Base-by-base conservation (phyloP, 2,888 invertebrate genomes). In the Limnephilus rhombicus region DNA sequence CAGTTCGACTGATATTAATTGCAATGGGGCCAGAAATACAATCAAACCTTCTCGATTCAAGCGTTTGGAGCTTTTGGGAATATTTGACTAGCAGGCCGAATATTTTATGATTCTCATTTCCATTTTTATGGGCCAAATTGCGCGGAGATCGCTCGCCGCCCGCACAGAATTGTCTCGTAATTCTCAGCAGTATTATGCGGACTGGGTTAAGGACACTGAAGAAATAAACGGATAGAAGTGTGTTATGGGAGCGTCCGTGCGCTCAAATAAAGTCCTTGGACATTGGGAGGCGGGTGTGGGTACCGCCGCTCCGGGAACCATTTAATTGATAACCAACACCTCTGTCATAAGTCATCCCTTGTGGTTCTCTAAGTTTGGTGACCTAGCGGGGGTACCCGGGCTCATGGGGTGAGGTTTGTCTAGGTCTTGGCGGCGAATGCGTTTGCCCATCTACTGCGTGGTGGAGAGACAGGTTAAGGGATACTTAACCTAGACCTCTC, bases 41-140 rank as follows among this genome's bases (percentile, higher is more conserved):
- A 68, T 68, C 68, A n/a, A n/a, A 24, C 68, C 68, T 49, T 49
- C 45, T 86, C 49, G 24, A 86, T 49, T 49, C 80, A 80, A 89
- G 86, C 91, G 86, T 91, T 80, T 86, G 86, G 81, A 81, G 37
- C 91, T 45, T 86, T 91, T 37, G 80, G 49, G 80, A 91, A 86
- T 91, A 85, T 91, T 91, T 86, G 86, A 80, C 80, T 91, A 45
- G 80, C 13, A 11, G 86, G 31, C 86, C 85, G 49, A 86, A 80
- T 91, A 91, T 80, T 91, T 91, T 91, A 91, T 80, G 91, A n/a
- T 45, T 80, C 80, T 24, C 85, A 91, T 91, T 91, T 91, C 91
- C 91, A 91, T 91, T 91, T 91, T 91, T 91, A 91, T 91, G 80
- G 81, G 41, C 37, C 41, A 41, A 89, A 89, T 89, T 18, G 88